phyloP scores from a whole-genome alignment of 1,140 invertebrate species.

The Drosophila simulans region DNA sequence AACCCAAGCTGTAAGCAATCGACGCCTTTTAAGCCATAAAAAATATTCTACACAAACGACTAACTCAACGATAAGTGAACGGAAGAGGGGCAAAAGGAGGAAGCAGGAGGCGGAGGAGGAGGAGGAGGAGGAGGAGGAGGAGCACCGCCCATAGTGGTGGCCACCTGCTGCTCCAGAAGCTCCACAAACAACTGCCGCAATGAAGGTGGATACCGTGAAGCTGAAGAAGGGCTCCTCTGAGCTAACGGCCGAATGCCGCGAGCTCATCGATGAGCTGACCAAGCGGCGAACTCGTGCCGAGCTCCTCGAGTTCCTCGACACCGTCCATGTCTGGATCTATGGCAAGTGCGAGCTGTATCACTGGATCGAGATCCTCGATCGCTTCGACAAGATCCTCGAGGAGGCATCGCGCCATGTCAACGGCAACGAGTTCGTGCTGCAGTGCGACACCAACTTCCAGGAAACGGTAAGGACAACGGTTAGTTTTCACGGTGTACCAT shows the following conservation, averaged over 20 bases:
- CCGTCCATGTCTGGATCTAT: constrained; percentile 94
- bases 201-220: constrained; percentile 95
- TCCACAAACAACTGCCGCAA: constrained; percentile 82
- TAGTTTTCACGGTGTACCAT: neutral
- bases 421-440: constrained; percentile 91
- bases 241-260: constrained; percentile 93
- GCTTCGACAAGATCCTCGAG: constrained; percentile 93
- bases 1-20: constrained; percentile 31
- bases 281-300: constrained; percentile 89
- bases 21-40: constrained; percentile 1
- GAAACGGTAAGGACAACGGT: constrained; percentile 85
- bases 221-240: constrained; percentile 95
- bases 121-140: constrained; percentile 19
- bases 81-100: constrained; percentile 3
- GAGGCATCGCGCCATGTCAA: constrained; percentile 88
- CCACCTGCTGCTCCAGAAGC: constrained; percentile 29
- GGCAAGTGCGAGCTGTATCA: constrained; percentile 96
- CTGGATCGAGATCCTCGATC: constrained; percentile 95
- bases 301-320: constrained; percentile 89
- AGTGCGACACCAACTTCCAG: constrained; percentile 90
- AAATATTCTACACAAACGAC: neutral
- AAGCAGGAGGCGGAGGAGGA: constrained; percentile 10
- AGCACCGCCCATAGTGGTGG: constrained; percentile 19
- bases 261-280: constrained; percentile 91
- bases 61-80: constrained; percentile 6